Base-by-base conservation (phyloP, 2,113 vertebrate species). In the Ibidorhyncha struthersii region DNA sequence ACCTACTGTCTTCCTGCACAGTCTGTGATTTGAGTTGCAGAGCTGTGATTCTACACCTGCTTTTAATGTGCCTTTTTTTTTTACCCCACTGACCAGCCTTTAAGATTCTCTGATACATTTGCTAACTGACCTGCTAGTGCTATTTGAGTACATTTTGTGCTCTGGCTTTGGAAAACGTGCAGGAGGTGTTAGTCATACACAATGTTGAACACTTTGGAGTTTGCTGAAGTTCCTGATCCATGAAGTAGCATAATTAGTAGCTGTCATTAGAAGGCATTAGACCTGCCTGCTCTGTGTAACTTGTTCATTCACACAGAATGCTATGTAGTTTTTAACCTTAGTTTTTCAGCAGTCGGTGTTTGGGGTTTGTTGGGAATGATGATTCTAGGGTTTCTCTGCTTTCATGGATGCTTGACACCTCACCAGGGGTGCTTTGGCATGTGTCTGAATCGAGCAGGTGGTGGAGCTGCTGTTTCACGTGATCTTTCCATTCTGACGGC, bases 361-460 rank as follows among this genome's bases (percentile, higher is more conserved):
- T 38, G 34, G 6, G 19, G 16, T 32, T 71, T n/a, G 27, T 34
- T 59, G 59, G 52, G 49, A 49, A 43, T 16, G 26, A 45, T 45
- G 45, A 8, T 45, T 19, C 45, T 45, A 45, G 45, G 45, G 4
- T 59, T 81, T 47, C 74, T 73, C 43, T 65, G 77, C 49, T 81
- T 67, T 41, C n/a, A 7, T 4, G 5, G 53, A 34, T 8, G 30
- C 26, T 1, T 17, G 62, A 40, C 16, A 3, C 32, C 53, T 89
- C 43, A 53, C 12, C 8, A 23, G 66, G 27, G 12, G 7, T 43
- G 67, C 8, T 6, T 38, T 34, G 0, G 50, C 23, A 4, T 1
- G 0, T 36, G 47, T 55, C 67, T 50, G 29, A 67, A 27, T 43
- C 0, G 8, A 74, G 53, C 41, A 61, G 55, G 45, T 47, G 20